Conservation (phyloP, 2,113 vertebrate species). For the Laticauda colubrina region DNA sequence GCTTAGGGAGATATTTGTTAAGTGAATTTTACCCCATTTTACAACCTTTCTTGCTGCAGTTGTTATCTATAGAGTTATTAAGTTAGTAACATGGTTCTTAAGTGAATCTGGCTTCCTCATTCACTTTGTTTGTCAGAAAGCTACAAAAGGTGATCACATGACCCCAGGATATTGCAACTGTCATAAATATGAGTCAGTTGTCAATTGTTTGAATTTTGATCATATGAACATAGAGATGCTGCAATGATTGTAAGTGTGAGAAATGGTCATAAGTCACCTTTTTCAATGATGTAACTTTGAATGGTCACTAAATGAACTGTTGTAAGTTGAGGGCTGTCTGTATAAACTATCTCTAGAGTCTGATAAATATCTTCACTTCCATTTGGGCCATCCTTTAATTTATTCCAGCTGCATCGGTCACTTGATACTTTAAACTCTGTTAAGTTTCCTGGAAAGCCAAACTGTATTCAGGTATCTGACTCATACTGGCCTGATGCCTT, state of each 20-base stretch:
- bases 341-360: conserved; percentile 5
- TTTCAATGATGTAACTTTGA: not conserved
- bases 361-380: not conserved
- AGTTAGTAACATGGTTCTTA: not conserved
- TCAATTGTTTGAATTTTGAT: not conserved
- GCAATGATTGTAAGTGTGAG: not conserved
- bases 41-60: not conserved
- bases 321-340: not conserved
- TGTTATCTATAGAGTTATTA: not conserved
- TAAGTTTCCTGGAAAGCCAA: not conserved
- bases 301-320: not conserved
- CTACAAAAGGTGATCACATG: not conserved
- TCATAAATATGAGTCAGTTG: not conserved
- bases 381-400: not conserved
- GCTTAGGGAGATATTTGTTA: not conserved
- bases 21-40: not conserved
- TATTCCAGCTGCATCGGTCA: not conserved
- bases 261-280: not conserved
- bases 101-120: not conserved
- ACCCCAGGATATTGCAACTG: not conserved
- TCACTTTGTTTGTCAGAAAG: not conserved
- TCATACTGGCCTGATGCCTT: not conserved
- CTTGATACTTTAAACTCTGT: not conserved
- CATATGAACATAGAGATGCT: not conserved
- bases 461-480: not conserved